A percentile compares a stretch with the other conserved stretches of the same genome.
phyloP scores from a whole-genome alignment of 2,888 invertebrate genomes.

The Tachystola acroxantha region DNA sequence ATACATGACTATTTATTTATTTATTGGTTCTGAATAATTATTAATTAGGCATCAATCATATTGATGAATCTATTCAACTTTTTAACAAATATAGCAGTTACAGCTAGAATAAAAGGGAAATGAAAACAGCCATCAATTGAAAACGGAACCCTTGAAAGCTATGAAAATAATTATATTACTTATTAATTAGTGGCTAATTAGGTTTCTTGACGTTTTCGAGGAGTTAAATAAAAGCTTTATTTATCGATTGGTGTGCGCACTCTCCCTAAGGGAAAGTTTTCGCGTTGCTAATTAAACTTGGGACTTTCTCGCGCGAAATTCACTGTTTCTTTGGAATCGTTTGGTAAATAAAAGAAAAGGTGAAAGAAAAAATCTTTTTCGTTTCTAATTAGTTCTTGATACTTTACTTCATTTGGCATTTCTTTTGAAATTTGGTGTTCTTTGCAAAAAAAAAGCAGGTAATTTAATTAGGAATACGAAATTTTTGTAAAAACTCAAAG shows the following conservation, averaged over 20 bases:
- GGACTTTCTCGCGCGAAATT: slow-evolving; percentile 33
- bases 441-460: not conserved
- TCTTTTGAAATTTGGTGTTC: not conserved
- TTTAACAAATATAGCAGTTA: too few relatives aligned
- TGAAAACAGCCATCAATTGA: too few relatives aligned
- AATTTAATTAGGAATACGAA: too few relatives aligned
- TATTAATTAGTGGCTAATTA: slow-evolving; percentile 13
- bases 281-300: slow-evolving; percentile 45
- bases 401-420: slow-evolving; percentile 16
- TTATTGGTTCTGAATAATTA: too few relatives aligned
- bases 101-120: too few relatives aligned
- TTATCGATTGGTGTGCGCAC: slow-evolving; percentile 15
- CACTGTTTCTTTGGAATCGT: slow-evolving; percentile 30
- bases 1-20: too few relatives aligned
- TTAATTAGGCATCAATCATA: too few relatives aligned
- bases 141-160: not conserved
- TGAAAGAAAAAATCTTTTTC: slow-evolving; percentile 23
- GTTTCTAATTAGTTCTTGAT: slow-evolving; percentile 38
- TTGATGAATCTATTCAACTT: too few relatives aligned
- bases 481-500: too few relatives aligned
- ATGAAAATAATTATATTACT: slow-evolving; percentile 3
- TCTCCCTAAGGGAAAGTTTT: slow-evolving; percentile 27
- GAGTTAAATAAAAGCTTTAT: slow-evolving; percentile 15
- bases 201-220: slow-evolving; percentile 11
- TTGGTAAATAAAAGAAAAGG: slow-evolving; percentile 34